Conservation (phyloP, 2,113 vertebrate genomes). For the Pelecanoides urinatrix region DNA sequence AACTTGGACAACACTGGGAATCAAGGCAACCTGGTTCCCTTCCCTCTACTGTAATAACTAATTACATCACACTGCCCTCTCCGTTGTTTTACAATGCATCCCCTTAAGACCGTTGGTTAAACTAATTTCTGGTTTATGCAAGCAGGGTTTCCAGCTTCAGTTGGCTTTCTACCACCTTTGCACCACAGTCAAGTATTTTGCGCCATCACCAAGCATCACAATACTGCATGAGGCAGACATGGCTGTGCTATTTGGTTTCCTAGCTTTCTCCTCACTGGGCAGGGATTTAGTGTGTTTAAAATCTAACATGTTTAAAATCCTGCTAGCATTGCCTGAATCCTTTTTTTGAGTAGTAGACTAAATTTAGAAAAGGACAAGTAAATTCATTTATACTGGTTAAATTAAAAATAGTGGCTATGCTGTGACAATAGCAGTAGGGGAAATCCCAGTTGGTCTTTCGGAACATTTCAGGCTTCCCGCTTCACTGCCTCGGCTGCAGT, state of each 20-base stretch:
- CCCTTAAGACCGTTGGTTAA: not conserved
- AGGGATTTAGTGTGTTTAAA: not conserved
- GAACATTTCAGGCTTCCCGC: constrained; percentile 16
- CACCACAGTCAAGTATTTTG: not conserved
- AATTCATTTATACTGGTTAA: constrained; percentile 25
- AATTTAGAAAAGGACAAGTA: not conserved
- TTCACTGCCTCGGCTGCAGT: not conserved
- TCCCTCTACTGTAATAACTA: not conserved
- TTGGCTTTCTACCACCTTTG: not conserved
- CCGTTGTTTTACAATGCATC: not conserved
- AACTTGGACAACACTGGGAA: not conserved
- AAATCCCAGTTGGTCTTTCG: constrained; percentile 38
- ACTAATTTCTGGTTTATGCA: not conserved
- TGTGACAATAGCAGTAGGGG: constrained; percentile 9
- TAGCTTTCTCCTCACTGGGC: not conserved
- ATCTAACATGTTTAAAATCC: not conserved
- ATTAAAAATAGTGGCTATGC: constrained; percentile 39
- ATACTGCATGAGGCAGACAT: not conserved
- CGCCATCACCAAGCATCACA: not conserved
- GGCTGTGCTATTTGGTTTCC: not conserved
- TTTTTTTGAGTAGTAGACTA: not conserved
- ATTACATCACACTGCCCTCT: not conserved
- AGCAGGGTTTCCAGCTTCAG: not conserved
- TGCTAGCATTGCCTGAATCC: not conserved
- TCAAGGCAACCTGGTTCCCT: not conserved